Conservation (phyloP, 2,888 invertebrate species). For the Gymnocheta viridis region DNA sequence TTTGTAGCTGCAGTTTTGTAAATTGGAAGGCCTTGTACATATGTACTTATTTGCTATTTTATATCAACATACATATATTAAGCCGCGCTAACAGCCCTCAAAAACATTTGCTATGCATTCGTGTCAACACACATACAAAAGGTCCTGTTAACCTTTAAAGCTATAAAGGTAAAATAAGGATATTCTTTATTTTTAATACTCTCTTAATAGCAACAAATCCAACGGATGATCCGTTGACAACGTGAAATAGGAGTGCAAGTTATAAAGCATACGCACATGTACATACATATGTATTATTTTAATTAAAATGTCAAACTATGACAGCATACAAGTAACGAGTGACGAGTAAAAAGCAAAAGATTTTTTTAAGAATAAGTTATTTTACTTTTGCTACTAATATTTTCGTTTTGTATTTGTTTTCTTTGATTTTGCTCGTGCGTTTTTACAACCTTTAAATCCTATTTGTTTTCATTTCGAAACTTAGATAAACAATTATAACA, state of each 20-base stretch:
- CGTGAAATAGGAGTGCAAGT: conserved; percentile 12
- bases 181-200: conserved; percentile 25
- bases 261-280: conserved; percentile 15
- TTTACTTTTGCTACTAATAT: conserved; percentile 18
- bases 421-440: neutral
- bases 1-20: conserved; percentile 1
- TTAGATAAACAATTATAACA: conserved; percentile 46
- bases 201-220: conserved; percentile 67
- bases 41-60: neutral
- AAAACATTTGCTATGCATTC: conserved; percentile 21
- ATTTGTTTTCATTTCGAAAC: conserved; percentile 23
- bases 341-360: neutral
- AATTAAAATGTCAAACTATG: conserved; percentile 59
- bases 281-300: conserved; percentile 10
- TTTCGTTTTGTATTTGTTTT: conserved; percentile 7
- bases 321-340: neutral
- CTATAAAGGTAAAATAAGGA: conserved; percentile 54
- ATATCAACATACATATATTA: conserved; percentile 48
- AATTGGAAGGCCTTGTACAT: conserved; percentile 15
- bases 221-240: conserved; percentile 65
- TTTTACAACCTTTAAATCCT: conserved; percentile 17
- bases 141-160: conserved; percentile 60
- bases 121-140: conserved; percentile 50
- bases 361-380: neutral
- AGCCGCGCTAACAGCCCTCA: conserved; percentile 54